Evolutionary conservation across 2,113 vertebrate genomes (phyloP).

Genomic region (Ovis aries): DNA sequence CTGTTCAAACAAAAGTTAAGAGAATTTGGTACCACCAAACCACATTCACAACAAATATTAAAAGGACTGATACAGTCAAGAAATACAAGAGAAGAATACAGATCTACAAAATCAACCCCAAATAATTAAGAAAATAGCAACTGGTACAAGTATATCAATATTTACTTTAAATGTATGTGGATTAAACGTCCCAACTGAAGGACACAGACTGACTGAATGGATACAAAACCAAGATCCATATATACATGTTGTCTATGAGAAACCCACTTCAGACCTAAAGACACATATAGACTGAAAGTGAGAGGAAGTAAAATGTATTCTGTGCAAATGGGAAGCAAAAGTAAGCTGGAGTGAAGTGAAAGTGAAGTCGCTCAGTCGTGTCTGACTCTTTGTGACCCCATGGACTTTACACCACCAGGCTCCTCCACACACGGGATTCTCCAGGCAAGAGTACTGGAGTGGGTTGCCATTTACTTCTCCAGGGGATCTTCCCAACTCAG

Average conservation of each 20-base stretch:
- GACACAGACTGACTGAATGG: not conserved
- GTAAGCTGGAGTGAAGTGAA: not conserved
- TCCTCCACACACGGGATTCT: too few relatives aligned
- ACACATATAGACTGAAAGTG: not conserved
- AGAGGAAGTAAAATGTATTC: not conserved
- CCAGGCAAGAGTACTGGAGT: too few relatives aligned
- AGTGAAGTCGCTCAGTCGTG: too few relatives aligned
- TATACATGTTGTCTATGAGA: not conserved
- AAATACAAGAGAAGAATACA: not conserved
- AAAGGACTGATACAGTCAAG: not conserved
- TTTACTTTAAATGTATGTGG: not conserved
- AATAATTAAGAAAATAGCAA: not conserved
- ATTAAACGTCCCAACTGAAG: not conserved
- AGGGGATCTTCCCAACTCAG: too few relatives aligned
- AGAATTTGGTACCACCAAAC: not conserved
- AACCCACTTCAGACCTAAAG: not conserved
- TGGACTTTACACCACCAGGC: too few relatives aligned
- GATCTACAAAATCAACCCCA: not conserved
- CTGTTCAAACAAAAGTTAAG: not conserved
- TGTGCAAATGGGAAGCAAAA: not conserved
- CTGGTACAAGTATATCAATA: not conserved
- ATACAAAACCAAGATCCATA: not conserved
- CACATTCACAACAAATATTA: not conserved
- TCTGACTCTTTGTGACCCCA: too few relatives aligned
- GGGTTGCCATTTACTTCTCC: too few relatives aligned